phyloP scores from a whole-genome alignment of 2,797 vertebrate species.

The Vireo griseus region DNA sequence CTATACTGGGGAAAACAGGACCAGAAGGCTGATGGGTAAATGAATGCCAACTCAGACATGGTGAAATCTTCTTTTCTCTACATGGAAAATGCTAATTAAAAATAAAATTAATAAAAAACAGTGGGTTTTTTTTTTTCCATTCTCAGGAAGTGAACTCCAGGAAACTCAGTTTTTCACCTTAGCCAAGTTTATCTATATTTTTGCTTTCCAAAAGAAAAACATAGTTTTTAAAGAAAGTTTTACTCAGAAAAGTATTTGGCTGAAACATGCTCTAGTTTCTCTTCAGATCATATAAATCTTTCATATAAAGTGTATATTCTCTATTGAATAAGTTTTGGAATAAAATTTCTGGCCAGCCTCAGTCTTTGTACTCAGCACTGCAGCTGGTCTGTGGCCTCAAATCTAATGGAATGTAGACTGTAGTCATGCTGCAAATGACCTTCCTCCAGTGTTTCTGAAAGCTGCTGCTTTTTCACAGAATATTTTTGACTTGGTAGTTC shows the following conservation, averaged over 20 bases:
- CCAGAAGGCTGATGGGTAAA: background rate
- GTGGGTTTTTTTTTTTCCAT: background rate
- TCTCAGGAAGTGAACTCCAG: background rate
- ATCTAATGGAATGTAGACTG: background rate
- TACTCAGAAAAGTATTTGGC: background rate
- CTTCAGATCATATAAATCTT: background rate
- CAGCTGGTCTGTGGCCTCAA: background rate
- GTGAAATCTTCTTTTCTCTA: background rate
- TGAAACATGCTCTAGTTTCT: background rate
- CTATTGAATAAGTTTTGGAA: background rate
- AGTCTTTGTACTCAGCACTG: background rate
- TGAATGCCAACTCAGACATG: background rate
- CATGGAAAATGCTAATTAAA: background rate
- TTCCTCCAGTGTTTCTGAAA: background rate
- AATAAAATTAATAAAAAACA: background rate
- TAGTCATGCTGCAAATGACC: background rate
- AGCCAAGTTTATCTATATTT: background rate
- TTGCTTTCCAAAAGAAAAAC: background rate
- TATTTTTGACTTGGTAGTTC: background rate
- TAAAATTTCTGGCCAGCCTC: background rate
- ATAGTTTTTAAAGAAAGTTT: background rate
- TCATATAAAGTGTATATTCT: background rate
- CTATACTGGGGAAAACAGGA: background rate
- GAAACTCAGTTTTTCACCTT: background rate
- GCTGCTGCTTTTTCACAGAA: background rate